These are phyloP conservation scores for Congeria kusceri DNA, from an alignment of 2,888 invertebrate species.

Conservation along the genomic window DNA sequence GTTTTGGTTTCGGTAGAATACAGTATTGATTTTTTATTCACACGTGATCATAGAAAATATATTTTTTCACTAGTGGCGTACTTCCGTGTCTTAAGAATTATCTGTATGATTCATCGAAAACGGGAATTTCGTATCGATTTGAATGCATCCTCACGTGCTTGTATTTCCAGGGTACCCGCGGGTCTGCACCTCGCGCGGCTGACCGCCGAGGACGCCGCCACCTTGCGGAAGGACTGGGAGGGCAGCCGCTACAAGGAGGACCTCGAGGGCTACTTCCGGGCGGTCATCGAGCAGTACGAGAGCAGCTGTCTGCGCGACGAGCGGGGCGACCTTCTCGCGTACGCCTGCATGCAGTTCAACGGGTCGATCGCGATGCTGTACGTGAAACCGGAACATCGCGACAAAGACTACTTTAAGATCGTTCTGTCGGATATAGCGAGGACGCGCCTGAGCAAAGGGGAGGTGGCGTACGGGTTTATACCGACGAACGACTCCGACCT, in stretches of 20 bases:
- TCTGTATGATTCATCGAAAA: too few species aligned
- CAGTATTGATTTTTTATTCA: too few species aligned
- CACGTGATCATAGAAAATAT: too few species aligned
- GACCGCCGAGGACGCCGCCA: constrained; percentile 67
- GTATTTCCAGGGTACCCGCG: constrained; percentile 73
- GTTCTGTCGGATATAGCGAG: constrained; percentile 75
- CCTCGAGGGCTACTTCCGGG: constrained; percentile 74
- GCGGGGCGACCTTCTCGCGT: constrained; percentile 75
- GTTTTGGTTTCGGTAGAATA: too few species aligned
- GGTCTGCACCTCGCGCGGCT: constrained; percentile 70
- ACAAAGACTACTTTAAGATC: constrained; percentile 74
- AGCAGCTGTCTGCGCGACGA: constrained; percentile 74
- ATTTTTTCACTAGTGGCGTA: too few species aligned
- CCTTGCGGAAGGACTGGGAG: constrained; percentile 73
- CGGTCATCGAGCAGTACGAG: constrained; percentile 78
- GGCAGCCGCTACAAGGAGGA: constrained; percentile 69
- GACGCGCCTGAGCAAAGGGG: constrained; percentile 69
- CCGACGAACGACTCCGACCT: constrained; percentile 74
- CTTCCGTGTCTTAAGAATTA: too few species aligned
- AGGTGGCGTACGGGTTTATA: constrained; percentile 78
- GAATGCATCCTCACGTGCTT: too few species aligned
- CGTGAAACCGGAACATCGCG: constrained; percentile 74
- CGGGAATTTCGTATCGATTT: too few species aligned
- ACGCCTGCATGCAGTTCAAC: constrained; percentile 81
- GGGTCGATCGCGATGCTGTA: constrained; percentile 80